phyloP scores from a whole-genome alignment of 2,888 invertebrate genomes.

The Limnephilus lunatus region DNA sequence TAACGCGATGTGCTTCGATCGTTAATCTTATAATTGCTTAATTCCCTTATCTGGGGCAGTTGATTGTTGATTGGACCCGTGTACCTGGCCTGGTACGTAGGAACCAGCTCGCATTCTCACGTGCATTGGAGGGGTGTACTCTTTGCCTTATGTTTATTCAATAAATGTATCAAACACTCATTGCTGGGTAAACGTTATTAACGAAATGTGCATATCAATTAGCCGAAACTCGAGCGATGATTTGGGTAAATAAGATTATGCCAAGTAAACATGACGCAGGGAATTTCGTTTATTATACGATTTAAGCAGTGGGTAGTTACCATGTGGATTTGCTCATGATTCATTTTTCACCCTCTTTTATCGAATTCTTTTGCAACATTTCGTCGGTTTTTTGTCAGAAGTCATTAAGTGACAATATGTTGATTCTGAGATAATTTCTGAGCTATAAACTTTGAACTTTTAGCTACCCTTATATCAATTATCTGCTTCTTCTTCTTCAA shows the following conservation, averaged over 20 bases:
- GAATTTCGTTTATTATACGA: neutral
- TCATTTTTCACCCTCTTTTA: neutral
- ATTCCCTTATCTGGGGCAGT: constrained; percentile 47
- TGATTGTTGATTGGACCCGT: neutral
- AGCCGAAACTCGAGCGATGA: constrained; percentile 13
- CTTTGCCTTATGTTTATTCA: neutral
- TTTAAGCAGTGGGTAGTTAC: neutral
- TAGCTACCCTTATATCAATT: too few species aligned
- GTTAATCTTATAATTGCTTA: constrained; percentile 55
- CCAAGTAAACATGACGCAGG: neutral
- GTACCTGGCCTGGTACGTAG: neutral
- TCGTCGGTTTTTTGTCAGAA: neutral
- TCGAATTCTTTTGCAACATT: neutral
- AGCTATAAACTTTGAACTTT: too few species aligned
- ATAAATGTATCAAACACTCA: constrained; percentile 18
- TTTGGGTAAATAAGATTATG: neutral
- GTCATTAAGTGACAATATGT: too few species aligned
- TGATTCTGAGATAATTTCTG: too few species aligned
- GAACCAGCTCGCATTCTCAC: neutral
- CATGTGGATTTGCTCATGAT: neutral
- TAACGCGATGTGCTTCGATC: constrained; percentile 36
- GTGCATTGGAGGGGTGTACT: neutral
- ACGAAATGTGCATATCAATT: constrained; percentile 33
- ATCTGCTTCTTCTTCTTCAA: too few species aligned
- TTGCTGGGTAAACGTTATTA: constrained; percentile 18